phyloP scores from a whole-genome alignment of 2,888 invertebrate species.

The Meganola albula region DNA sequence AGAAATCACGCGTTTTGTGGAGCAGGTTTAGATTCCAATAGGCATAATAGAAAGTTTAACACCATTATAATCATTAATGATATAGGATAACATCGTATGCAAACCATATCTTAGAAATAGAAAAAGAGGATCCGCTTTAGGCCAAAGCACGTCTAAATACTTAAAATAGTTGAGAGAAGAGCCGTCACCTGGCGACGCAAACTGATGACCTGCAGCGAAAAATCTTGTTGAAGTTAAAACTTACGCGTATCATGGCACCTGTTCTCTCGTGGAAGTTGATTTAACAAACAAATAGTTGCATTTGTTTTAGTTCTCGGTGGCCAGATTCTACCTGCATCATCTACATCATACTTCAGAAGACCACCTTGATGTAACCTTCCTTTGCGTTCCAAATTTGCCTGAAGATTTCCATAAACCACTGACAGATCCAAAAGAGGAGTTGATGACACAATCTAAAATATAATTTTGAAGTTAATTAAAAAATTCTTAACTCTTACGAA shows the following conservation, averaged over 20 bases:
- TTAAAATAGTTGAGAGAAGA: too few species aligned
- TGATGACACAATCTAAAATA: conserved; percentile 38
- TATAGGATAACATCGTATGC: too few species aligned
- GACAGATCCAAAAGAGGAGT: conserved; percentile 39
- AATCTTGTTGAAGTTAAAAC: too few species aligned
- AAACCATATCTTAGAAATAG: too few species aligned
- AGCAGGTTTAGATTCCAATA: too few species aligned
- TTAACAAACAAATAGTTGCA: conserved; percentile 28
- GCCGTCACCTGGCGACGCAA: too few species aligned
- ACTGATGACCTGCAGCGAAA: too few species aligned
- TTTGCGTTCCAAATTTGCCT: conserved; percentile 21
- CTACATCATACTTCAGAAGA: conserved; percentile 36
- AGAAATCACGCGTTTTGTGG: too few species aligned
- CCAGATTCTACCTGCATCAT: conserved; percentile 38
- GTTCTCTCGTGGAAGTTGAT: conserved; percentile 29
- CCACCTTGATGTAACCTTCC: conserved; percentile 33
- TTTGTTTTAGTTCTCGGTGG: conserved; percentile 34
- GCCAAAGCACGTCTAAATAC: not conserved
- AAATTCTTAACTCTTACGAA: too few species aligned
- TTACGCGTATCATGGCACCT: conserved; percentile 38
- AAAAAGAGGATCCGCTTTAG: too few species aligned
- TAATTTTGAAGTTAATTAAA: conserved; percentile 1
- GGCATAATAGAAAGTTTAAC: too few species aligned
- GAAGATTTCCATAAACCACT: conserved; percentile 28
- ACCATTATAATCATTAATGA: too few species aligned